phyloP scores from a whole-genome alignment of 2,888 invertebrate species.

The Sphaerophoria rueppellii region DNA sequence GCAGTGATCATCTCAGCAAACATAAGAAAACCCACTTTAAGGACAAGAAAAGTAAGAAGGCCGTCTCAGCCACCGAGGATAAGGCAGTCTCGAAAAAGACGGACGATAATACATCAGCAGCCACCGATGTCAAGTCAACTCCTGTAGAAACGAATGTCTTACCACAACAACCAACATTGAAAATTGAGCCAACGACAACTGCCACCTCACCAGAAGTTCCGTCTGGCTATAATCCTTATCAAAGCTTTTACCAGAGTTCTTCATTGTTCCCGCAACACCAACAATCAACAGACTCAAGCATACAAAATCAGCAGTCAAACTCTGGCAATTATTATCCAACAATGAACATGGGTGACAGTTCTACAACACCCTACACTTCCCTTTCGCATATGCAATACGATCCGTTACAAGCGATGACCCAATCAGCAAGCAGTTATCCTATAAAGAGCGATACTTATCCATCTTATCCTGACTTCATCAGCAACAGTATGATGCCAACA shows the following conservation, averaged over 20 bases:
- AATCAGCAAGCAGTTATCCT: conserved; percentile 53
- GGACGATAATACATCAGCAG: conserved; percentile 47
- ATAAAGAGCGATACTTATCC: conserved; percentile 59
- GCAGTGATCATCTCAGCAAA: conserved; percentile 96
- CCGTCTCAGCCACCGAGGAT: conserved; percentile 76
- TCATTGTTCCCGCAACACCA: conserved; percentile 60
- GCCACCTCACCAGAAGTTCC: conserved; percentile 50
- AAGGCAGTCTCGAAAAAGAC: conserved; percentile 75
- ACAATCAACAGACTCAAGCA: conserved; percentile 46
- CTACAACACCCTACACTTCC: conserved; percentile 55
- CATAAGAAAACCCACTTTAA: conserved; percentile 92
- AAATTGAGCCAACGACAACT: conserved; percentile 49
- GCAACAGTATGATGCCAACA: conserved; percentile 61
- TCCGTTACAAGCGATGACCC: conserved; percentile 57
- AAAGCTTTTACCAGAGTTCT: conserved; percentile 60
- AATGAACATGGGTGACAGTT: conserved; percentile 49
- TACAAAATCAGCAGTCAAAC: conserved; percentile 57
- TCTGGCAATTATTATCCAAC: conserved; percentile 59
- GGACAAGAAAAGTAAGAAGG: conserved; percentile 81
- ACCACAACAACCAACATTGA: conserved; percentile 38
- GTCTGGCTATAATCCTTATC: conserved; percentile 63
- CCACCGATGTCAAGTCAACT: conserved; percentile 53
- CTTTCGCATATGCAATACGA: conserved; percentile 65
- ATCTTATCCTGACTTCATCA: conserved; percentile 68
- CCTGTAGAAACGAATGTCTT: conserved; percentile 31